Percentiles rank a stretch among this genome's conserved stretches.
Conservation (phyloP, 2,888 invertebrate species). For the Oscheius sp. region DNA sequence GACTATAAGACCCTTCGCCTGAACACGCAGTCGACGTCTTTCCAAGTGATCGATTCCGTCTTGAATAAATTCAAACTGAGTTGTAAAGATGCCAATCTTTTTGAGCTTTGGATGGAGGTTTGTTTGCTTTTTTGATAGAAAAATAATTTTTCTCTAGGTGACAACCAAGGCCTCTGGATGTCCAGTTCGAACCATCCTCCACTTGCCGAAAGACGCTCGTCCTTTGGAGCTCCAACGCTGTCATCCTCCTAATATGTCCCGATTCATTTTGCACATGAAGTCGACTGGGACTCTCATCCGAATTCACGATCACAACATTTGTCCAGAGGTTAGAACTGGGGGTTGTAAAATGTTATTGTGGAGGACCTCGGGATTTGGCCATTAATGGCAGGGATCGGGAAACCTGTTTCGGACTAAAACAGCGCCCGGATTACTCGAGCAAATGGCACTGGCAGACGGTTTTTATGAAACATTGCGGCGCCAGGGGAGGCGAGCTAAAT, state of each 20-base stretch:
- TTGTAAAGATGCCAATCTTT: constrained; percentile 82
- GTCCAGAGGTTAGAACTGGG: constrained; percentile 78
- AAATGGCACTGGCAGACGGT: background rate
- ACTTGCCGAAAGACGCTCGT: constrained; percentile 84
- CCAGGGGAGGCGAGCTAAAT: background rate
- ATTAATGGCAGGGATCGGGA: background rate
- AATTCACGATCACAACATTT: constrained; percentile 88
- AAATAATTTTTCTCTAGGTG: constrained; percentile 3
- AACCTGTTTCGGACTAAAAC: background rate
- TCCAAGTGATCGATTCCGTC: constrained; percentile 84
- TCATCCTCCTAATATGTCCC: constrained; percentile 89
- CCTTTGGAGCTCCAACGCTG: constrained; percentile 91
- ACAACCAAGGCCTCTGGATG: constrained; percentile 42
- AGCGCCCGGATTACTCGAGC: background rate
- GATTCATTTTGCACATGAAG: constrained; percentile 85
- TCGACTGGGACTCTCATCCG: constrained; percentile 86
- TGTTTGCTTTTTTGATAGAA: background rate
- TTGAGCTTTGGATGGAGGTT: constrained; percentile 85
- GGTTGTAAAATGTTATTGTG: background rate
- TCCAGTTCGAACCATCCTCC: constrained; percentile 38
- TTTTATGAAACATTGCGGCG: background rate
- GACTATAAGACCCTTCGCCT: constrained; percentile 93
- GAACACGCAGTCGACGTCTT: constrained; percentile 83
- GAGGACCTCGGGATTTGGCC: constrained; percentile 7
- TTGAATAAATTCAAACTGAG: constrained; percentile 79